Percentiles rank a stretch among this genome's conserved stretches.
Conservation (phyloP, 1,140 invertebrate species). For the Psix sp. region DNA sequence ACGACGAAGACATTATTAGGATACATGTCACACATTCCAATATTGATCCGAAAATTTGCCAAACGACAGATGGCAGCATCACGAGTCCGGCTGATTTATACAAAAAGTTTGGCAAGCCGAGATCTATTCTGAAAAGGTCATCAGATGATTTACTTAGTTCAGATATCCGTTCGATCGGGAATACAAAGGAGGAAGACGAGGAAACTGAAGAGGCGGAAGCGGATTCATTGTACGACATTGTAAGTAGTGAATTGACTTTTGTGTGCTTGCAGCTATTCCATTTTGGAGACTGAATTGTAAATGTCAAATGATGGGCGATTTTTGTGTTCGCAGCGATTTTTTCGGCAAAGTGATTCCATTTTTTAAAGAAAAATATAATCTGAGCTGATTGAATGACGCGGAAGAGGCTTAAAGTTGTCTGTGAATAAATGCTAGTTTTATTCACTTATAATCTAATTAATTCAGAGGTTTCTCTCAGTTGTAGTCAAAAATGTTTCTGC, state of each 20-base stretch:
- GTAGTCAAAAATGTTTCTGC: too few species aligned
- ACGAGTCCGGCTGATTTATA: constrained; percentile 28
- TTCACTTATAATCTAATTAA: too few species aligned
- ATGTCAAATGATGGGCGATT: too few species aligned
- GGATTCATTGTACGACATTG: constrained; percentile 30
- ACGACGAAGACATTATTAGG: constrained; percentile 29
- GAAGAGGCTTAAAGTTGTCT: too few species aligned
- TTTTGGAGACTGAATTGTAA: too few species aligned
- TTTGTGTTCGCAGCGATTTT: too few species aligned
- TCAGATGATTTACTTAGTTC: constrained; percentile 26
- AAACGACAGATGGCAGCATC: background rate
- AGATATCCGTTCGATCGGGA: constrained; percentile 10
- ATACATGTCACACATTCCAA: constrained; percentile 43
- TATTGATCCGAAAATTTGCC: background rate
- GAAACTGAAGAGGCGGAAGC: background rate
- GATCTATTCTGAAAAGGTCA: constrained; percentile 35
- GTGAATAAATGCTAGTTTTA: too few species aligned
- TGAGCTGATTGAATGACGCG: too few species aligned
- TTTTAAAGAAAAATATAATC: too few species aligned
- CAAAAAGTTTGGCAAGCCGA: constrained; percentile 26
- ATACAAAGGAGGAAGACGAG: constrained; percentile 15
- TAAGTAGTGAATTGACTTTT: constrained; percentile 28
- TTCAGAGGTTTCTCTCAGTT: too few species aligned
- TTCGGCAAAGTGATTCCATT: too few species aligned
- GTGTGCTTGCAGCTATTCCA: too few species aligned